Base-by-base conservation (phyloP, 2,797 vertebrate genomes). In the Kryptolebias ocellatus region DNA sequence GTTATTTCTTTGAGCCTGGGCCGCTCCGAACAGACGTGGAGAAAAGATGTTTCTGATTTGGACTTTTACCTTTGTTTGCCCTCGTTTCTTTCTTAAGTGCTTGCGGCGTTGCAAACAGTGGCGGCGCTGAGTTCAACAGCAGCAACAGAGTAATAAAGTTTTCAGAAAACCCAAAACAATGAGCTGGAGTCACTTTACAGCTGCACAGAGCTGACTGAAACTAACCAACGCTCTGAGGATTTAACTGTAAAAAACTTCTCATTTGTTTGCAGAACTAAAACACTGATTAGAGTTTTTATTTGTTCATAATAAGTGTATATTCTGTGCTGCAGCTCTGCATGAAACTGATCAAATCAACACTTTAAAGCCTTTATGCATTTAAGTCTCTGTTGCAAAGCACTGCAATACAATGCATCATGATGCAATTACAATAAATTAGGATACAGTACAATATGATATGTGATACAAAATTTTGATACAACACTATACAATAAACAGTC, bases 71-170 rank as follows among this genome's bases (percentile, higher is more conserved):
- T 60, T 60, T 50, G 10, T 34, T 0, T 29, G 24, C 2, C 27
- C 29, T 39, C n/a, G 1, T 12, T 42, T 24, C 15, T 53, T 39
- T 45, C 14, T 16, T 64, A 34, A 31, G 18, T 2, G 44, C 42
- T 49, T 17, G 16, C 7, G 11, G 2, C 39, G 39, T 57, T 55
- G 2, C 34, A 54, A 55, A 16, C 56, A 64, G 34, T 18, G 24
- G 17, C 52, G 11, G 47, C 49, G 39, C 15, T 12, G 34, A n/a
- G 34, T 15, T 27, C 24, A 11, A 61, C 31, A 72, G 58, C 46
- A 70, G 39, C 34, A 52, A 64, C 10, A 51, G 44, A 69, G 47
- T 57, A 59, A n/a, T 11, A 44, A 62, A 44, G 63, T 46, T 63
- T 24, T 28, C 11, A 55, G 15, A 61, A 59, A 53, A 6, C 12